Percentiles rank a stretch among this genome's conserved stretches.
These are phyloP conservation scores for Sylvietta virens DNA, from an alignment of 2,113 vertebrate species.

Conservation along the genomic window DNA sequence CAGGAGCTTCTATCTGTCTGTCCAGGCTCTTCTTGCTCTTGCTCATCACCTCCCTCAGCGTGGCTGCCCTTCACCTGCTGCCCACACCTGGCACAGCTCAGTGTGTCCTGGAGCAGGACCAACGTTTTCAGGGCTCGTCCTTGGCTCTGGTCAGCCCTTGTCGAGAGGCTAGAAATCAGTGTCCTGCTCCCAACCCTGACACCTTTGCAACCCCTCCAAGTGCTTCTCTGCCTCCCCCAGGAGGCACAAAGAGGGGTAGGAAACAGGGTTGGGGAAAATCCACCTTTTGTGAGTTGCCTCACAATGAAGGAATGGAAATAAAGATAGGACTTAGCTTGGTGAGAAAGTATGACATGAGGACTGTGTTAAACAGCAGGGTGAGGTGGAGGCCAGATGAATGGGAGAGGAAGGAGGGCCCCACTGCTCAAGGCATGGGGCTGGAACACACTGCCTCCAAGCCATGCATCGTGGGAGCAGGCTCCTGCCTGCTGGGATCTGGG, in stretches of 20 bases:
- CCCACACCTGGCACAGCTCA: not conserved
- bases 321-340: not conserved
- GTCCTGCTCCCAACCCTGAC: not conserved
- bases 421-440: not conserved
- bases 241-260: accelerated
- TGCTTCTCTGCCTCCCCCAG: not conserved
- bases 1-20: not conserved
- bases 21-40: not conserved
- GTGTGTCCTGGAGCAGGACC: accelerated
- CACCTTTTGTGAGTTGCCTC: not conserved
- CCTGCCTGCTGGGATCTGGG: not conserved
- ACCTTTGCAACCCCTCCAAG: not conserved
- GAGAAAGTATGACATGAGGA: not conserved
- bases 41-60: not conserved
- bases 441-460: not conserved
- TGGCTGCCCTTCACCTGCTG: accelerated
- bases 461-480: not conserved
- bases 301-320: not conserved
- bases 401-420: not conserved
- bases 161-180: not conserved
- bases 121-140: too few relatives aligned
- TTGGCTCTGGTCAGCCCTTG: not conserved
- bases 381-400: not conserved
- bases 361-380: not conserved
- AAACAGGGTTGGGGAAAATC: not conserved